Evolutionary conservation across 2,888 invertebrate species (phyloP), one percentile per base, ranked within the genome.

Genomic region (Pandemis cinnamomeana): DNA sequence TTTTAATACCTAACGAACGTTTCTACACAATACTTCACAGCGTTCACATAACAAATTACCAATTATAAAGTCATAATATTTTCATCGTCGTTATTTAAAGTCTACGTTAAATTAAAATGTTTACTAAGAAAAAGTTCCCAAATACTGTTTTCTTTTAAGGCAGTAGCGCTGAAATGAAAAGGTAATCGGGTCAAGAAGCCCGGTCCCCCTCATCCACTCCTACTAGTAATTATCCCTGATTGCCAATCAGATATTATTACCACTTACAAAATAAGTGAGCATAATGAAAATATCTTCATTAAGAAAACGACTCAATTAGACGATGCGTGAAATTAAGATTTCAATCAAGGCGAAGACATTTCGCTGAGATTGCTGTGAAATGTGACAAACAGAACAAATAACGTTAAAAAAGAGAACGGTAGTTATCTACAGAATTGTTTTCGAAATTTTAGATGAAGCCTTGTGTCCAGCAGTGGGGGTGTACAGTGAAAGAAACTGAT

Each of bases 201-300:
- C 27, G 27, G 27, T 27, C 27, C 27, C 5, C 15, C 42, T 42
- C 71, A 63, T 58, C 58, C 20, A 20, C 5, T 20, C 44, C 20
- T n/a, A 73, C 58, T 44, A 51, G 42, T 60, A 73, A 69, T 73
- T 64, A 60, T 27, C 15, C 55, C 42, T 46, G 58, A 73, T 64
- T 69, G 68, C n/a, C 69, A 73, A 69, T 73, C 69, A 64, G 64
- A 51, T n/a, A 73, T 64, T 27, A 73, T 73, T 64, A 60, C 67
- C 15, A 53, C 27, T 36, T 36, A 36, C 27, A 36, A 36, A 36
- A 36, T 36, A 36, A 36, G 27, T 36, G 27, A 36, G 27, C 36
- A 46, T 61, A 72, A 72, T 72, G 61, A 72, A 67, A 72, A 53
- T 55, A 62, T 53, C 36, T 67, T 10, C 36, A 44, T 46, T n/a